Evolutionary conservation across 1,140 invertebrate genomes (phyloP).

Genomic region (Probaryconus sp.): DNA sequence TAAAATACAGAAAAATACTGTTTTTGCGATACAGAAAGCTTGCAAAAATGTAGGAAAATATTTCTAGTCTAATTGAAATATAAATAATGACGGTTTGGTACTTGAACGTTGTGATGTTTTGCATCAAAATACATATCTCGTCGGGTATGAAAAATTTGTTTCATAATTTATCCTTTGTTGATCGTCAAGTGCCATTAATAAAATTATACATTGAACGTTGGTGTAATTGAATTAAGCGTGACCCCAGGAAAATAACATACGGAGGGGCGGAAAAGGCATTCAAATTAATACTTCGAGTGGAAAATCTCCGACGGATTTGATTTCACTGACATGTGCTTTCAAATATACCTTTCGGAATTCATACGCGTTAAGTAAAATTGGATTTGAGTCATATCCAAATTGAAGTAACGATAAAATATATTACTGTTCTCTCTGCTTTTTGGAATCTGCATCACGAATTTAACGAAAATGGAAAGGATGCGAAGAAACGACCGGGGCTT

Average conservation of each 20-base stretch:
- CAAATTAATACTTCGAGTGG: conserved; percentile 45
- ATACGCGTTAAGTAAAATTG: conserved; percentile 50
- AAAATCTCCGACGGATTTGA: conserved; percentile 49
- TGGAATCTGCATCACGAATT: conserved; percentile 21
- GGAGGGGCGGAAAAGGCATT: conserved; percentile 15
- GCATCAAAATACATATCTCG: no score
- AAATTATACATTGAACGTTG: conserved; percentile 4
- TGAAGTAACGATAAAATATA: conserved; percentile 48
- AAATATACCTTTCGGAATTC: conserved; percentile 36
- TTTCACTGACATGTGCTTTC: conserved; percentile 42
- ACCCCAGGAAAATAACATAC: conserved; percentile 25
- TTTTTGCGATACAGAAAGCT: no score
- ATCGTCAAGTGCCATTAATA: not conserved
- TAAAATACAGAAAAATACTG: no score
- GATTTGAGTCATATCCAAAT: conserved; percentile 47
- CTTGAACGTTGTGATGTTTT: no score
- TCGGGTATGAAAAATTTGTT: no score
- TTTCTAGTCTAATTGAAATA: no score
- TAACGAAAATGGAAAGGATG: conserved; percentile 37
- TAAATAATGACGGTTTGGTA: no score
- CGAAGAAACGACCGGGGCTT: conserved; percentile 39
- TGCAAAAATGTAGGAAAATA: no score
- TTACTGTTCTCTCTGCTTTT: conserved; percentile 16
- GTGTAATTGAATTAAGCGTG: conserved; percentile 18
- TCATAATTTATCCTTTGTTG: conserved; percentile 16